Percentiles rank a stretch among this genome's conserved stretches.
Conservation (phyloP, 1,140 invertebrate species). For the Metaphire vulgaris region DNA sequence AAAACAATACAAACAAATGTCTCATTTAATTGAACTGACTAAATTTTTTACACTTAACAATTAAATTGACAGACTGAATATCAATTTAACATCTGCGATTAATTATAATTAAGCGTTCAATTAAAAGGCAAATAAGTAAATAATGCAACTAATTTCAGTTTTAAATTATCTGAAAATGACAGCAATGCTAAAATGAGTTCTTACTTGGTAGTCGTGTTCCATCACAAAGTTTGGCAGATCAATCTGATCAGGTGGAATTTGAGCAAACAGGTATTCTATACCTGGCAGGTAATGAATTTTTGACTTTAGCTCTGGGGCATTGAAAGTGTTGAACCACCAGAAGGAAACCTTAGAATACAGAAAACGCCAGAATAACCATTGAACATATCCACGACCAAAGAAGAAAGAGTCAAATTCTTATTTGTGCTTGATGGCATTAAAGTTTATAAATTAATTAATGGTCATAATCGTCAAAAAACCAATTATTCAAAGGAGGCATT, state of each 20-base stretch:
- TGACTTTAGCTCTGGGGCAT: constrained; percentile 86
- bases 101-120: too few species aligned
- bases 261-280: constrained; percentile 81
- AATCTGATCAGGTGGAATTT: constrained; percentile 81
- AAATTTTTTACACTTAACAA: too few species aligned
- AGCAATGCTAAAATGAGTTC: constrained; percentile 32
- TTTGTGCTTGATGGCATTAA: too few species aligned
- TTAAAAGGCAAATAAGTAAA: too few species aligned
- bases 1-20: too few species aligned
- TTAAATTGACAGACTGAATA: too few species aligned
- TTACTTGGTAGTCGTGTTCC: constrained; percentile 89
- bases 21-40: too few species aligned
- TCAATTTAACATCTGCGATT: too few species aligned
- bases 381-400: constrained; percentile 2
- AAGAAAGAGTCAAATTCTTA: background rate
- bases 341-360: constrained; percentile 93
- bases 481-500: background rate
- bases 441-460: too few species aligned
- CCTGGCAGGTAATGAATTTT: constrained; percentile 85
- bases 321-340: constrained; percentile 96
- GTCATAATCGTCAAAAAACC: too few species aligned
- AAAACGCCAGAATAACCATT: constrained; percentile 28
- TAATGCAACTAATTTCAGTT: too few species aligned
- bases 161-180: too few species aligned
- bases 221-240: constrained; percentile 90